A percentile compares a stretch with the other conserved stretches of the same genome.
These are phyloP conservation scores for Cyaniris semiargus DNA, from an alignment of 2,888 invertebrate genomes.

Conservation along the genomic window DNA sequence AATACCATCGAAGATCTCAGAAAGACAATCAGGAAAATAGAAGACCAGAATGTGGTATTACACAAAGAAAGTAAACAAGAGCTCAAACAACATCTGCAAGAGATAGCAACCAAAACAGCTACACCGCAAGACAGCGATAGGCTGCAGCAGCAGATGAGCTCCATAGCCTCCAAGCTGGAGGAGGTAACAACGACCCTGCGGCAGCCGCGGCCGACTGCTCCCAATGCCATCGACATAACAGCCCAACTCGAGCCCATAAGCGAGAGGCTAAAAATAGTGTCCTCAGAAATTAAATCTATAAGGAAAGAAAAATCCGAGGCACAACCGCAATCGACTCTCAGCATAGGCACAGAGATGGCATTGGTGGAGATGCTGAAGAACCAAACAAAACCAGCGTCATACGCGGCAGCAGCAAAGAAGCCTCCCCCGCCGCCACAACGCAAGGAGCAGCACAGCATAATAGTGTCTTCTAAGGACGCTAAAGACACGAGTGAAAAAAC, in stretches of 20 bases:
- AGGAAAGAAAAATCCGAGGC: neutral
- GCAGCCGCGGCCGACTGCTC: neutral
- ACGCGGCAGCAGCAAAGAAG: neutral
- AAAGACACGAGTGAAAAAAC: slow-evolving; percentile 35
- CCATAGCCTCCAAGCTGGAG: neutral
- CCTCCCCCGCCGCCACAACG: neutral
- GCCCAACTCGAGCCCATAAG: neutral
- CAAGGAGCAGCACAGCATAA: slow-evolving; percentile 37
- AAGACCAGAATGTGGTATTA: too few relatives aligned
- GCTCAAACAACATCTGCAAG: too few relatives aligned
- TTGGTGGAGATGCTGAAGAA: neutral
- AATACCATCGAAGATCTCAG: too few relatives aligned
- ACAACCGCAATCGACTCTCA: neutral
- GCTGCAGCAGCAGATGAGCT: too few relatives aligned
- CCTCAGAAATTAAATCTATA: neutral
- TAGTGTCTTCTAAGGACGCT: slow-evolving; percentile 36
- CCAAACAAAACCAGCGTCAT: neutral
- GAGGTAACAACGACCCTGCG: neutral
- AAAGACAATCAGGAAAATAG: too few relatives aligned
- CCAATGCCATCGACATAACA: neutral
- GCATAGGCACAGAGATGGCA: neutral
- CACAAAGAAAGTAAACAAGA: too few relatives aligned
- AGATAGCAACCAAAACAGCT: too few relatives aligned
- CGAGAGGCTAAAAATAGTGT: neutral
- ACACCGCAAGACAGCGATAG: too few relatives aligned